Conservation (phyloP, 2,113 vertebrate species). For the Dolichallabes microphthalmus region DNA sequence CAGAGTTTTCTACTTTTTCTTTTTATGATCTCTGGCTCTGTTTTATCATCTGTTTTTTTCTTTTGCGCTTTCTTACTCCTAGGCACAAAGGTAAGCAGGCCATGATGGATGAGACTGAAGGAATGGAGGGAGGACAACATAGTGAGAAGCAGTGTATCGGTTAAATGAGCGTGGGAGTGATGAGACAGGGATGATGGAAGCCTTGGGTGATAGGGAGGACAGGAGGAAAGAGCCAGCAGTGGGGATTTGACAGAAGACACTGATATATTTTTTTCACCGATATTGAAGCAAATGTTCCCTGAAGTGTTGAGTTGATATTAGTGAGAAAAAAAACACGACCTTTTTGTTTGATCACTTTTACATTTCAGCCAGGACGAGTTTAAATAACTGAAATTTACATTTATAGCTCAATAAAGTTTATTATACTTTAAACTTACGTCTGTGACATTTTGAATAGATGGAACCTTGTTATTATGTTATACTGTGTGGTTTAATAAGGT, state of each 20-base stretch:
- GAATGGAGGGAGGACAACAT: constrained; percentile 1
- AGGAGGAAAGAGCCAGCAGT: background rate
- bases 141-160: constrained; percentile 17
- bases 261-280: background rate
- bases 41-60: background rate
- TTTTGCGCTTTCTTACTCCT: background rate
- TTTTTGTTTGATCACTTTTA: background rate
- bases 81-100: constrained; percentile 32
- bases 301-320: background rate
- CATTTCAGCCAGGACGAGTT: background rate
- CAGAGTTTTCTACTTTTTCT: too few species aligned
- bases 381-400: background rate
- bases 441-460: background rate
- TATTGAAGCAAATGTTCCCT: background rate
- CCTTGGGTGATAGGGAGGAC: constrained; percentile 14
- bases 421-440: background rate
- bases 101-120: constrained; percentile 39
- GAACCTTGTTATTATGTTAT: background rate
- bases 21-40: background rate
- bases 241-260: constrained; percentile 3
- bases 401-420: background rate
- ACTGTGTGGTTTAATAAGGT: background rate
- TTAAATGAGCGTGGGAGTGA: constrained; percentile 37
- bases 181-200: background rate
- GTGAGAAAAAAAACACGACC: background rate